A percentile compares a stretch with the other conserved stretches of the same genome.
Conservation (phyloP, 2,888 invertebrate genomes). For the Caenorhabditis japonica region DNA sequence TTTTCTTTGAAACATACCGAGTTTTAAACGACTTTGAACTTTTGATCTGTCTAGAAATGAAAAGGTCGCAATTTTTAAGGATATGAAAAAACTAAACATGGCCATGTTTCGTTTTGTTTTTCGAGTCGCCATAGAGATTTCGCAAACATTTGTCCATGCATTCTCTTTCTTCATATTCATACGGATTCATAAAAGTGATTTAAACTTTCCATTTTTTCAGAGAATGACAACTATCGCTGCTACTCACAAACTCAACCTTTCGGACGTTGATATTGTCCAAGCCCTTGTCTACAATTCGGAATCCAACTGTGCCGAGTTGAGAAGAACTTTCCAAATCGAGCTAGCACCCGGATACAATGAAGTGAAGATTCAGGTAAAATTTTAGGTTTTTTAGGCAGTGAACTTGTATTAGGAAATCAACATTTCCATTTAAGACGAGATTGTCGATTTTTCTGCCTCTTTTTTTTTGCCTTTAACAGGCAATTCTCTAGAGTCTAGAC, state of each 20-base stretch:
- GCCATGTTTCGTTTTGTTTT: no score
- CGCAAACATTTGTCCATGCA: slow-evolving; percentile 1
- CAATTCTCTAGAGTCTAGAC: no score
- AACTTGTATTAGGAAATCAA: neutral
- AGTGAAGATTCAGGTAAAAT: slow-evolving; percentile 28
- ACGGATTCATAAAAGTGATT: no score
- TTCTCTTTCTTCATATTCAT: slow-evolving; percentile 2
- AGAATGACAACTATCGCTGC: slow-evolving; percentile 16
- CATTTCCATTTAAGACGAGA: no score
- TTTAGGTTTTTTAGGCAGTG: neutral
- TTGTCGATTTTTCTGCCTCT: no score
- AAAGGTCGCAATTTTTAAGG: no score
- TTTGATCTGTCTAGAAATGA: no score
- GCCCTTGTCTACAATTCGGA: slow-evolving; percentile 38
- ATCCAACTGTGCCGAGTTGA: slow-evolving; percentile 43
- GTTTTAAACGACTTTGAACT: no score
- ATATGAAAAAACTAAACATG: no score
- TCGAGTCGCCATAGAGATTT: slow-evolving; percentile 32
- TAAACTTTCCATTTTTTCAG: no score
- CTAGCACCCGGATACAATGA: slow-evolving; percentile 38
- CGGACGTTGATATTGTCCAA: slow-evolving; percentile 35
- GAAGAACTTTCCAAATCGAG: slow-evolving; percentile 34
- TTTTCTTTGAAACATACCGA: no score
- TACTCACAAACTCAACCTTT: slow-evolving; percentile 39
- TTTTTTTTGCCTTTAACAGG: slow-evolving; percentile 8